Base-by-base conservation (phyloP, 2,113 vertebrate species). In the Formicarius rufipectus region DNA sequence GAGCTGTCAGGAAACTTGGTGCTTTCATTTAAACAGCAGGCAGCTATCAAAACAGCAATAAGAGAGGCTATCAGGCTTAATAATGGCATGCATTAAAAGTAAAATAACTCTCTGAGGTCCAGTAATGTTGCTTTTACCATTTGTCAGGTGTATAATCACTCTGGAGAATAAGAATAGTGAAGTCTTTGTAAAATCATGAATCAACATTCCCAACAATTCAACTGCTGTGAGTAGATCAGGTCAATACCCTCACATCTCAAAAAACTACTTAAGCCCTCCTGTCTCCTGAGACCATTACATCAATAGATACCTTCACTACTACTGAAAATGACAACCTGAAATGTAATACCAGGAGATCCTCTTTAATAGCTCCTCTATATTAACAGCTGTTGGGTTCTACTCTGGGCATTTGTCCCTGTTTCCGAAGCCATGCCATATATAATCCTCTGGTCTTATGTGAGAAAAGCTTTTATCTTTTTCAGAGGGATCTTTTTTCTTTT, bases 21-120 rank as follows among this genome's bases (percentile, higher is more conserved):
- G 75, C 92, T 97, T 92, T 97, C 93, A 83, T 95, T 97, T 97
- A 96, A 98, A 91, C 91, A 97, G 97, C 91, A 93, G 96, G 84
- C 96, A 97, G 97, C 97, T 98, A 97, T 98, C 97, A 97, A 98
- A 98, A 97, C 95, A 98, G 91, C 88, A 93, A 90, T 67, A 86
- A 91, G 87, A 96, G 86, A 89, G 89, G 56, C 92, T 97, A 95
- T 97, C 95, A 91, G 84, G 77, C 94, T 92, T 95, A 96, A 96
- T 95, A 89, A 44, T 87, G 83, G 96, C 83, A 74, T 93, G 93
- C 87, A 88, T 90, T 89, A 96, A 96, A 96, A 96, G 87, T 85
- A 85, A 87, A 94, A 92, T 93, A 96, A 92, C 79, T 94, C 97
- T 96, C 96, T 86, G 58, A 93, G 93, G 92, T 94, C 91, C 87